phyloP scores from a whole-genome alignment of 2,113 vertebrate genomes.

The Pelobates fuscus region DNA sequence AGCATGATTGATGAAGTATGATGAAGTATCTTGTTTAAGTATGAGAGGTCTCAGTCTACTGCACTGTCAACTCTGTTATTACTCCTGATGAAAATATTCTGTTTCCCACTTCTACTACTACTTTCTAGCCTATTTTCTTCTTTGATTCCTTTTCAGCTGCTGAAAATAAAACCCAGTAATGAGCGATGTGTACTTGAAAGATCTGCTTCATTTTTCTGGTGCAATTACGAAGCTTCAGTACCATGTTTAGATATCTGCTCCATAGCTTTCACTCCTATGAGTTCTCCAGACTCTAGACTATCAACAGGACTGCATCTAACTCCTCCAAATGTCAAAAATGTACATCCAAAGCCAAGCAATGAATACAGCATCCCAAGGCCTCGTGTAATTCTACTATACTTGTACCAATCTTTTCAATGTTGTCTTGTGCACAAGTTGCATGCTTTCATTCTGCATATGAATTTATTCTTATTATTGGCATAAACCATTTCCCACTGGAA shows the following conservation, averaged over 20 bases:
- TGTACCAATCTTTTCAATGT: constrained; percentile 26
- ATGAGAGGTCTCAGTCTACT: neutral
- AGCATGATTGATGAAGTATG: no score
- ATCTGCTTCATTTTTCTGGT: constrained; percentile 78
- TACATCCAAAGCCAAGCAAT: constrained; percentile 73
- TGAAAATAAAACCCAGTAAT: constrained; percentile 78
- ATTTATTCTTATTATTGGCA: neutral
- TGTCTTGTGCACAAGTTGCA: constrained; percentile 50
- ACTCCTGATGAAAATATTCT: neutral
- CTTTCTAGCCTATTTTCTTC: constrained; percentile 66
- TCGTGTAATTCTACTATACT: constrained; percentile 73
- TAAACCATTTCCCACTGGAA: no score
- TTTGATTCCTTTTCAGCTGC: constrained; percentile 79
- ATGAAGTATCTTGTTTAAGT: no score
- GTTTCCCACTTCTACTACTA: fast-evolving
- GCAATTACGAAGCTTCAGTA: constrained; percentile 77
- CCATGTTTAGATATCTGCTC: constrained; percentile 90
- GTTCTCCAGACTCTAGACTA: constrained; percentile 83
- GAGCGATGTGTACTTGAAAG: constrained; percentile 80
- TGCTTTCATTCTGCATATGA: neutral
- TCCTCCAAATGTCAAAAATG: constrained; percentile 79
- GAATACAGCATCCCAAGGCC: constrained; percentile 81
- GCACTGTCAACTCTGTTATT: constrained; percentile 49
- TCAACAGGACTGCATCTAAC: constrained; percentile 78
- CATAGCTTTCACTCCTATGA: constrained; percentile 86